Evolutionary conservation across 2,888 invertebrate species (phyloP).

Genomic region (Antheraea yamamai): DNA sequence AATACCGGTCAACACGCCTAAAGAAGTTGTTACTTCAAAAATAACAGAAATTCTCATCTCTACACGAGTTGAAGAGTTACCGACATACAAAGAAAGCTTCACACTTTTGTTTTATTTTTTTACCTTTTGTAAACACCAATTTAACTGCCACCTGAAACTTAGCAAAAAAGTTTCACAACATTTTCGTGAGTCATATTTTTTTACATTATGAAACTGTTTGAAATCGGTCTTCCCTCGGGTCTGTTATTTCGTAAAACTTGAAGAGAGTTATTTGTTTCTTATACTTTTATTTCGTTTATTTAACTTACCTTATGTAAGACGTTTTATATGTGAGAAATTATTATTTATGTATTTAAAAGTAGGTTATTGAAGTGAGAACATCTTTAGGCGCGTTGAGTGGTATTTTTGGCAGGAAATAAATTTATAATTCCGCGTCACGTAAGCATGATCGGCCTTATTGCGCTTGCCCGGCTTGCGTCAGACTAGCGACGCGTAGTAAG

Average conservation of each 20-base stretch:
- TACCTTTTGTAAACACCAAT: slow-evolving; percentile 18
- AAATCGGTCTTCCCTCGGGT: slow-evolving; percentile 22
- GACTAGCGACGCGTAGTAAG: too few species aligned
- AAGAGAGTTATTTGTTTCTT: neutral
- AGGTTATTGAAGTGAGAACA: too few species aligned
- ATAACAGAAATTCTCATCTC: neutral
- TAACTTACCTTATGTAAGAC: neutral
- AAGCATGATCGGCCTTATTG: too few species aligned
- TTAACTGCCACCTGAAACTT: slow-evolving; percentile 19
- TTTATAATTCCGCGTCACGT: too few species aligned
- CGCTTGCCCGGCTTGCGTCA: too few species aligned
- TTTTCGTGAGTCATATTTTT: slow-evolving; percentile 6
- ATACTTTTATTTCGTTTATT: neutral
- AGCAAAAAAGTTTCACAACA: too few species aligned
- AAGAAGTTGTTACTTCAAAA: too few species aligned
- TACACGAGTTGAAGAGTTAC: neutral
- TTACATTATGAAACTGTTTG: slow-evolving; percentile 17
- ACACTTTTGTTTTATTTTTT: slow-evolving; percentile 15
- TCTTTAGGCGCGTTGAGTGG: too few species aligned
- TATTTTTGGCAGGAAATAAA: too few species aligned
- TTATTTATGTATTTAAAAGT: neutral
- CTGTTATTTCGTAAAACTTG: slow-evolving; percentile 5
- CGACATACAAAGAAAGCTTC: neutral
- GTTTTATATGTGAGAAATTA: neutral
- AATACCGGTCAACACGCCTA: too few species aligned